Evolutionary conservation across 1,140 invertebrate species (phyloP).

Genomic region (Hycleus cichorii): DNA sequence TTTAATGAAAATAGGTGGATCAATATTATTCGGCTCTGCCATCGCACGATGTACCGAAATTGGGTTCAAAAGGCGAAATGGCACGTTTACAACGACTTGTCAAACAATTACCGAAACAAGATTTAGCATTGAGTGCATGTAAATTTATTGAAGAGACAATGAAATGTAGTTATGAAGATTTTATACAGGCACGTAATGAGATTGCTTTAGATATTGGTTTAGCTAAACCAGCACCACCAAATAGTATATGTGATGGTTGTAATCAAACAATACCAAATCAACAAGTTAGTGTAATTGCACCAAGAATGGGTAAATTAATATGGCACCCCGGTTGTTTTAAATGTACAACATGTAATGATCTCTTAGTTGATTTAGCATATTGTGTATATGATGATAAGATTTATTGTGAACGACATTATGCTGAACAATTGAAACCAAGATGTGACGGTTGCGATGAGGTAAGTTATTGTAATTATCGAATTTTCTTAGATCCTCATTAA

Average conservation of each 20-base stretch:
- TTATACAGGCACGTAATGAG: slow-evolving; percentile 86
- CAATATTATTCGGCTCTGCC: slow-evolving; percentile 71
- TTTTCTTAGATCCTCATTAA: too few relatives aligned
- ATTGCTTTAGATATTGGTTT: slow-evolving; percentile 90
- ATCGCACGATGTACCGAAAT: slow-evolving; percentile 65
- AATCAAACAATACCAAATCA: slow-evolving; percentile 25
- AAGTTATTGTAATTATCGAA: slow-evolving; percentile 39
- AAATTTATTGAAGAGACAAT: slow-evolving; percentile 74
- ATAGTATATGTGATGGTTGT: slow-evolving; percentile 39
- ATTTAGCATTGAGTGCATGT: slow-evolving; percentile 83
- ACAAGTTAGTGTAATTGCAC: slow-evolving; percentile 32
- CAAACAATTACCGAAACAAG: slow-evolving; percentile 88
- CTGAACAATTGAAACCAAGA: slow-evolving; percentile 83
- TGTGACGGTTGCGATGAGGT: slow-evolving; percentile 95
- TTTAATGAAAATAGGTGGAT: slow-evolving; percentile 45
- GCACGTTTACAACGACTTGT: slow-evolving; percentile 76
- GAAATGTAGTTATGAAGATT: slow-evolving; percentile 75
- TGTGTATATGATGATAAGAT: slow-evolving; percentile 79
- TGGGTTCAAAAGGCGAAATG: slow-evolving; percentile 70
- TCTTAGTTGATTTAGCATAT: slow-evolving; percentile 88
- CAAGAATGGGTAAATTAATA: slow-evolving; percentile 38
- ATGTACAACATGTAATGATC: slow-evolving; percentile 75
- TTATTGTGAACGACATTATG: slow-evolving; percentile 91
- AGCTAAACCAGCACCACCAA: slow-evolving; percentile 45
- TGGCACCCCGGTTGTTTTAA: slow-evolving; percentile 88